These are phyloP conservation scores for Drosophila paranaensis DNA, from an alignment of 2,888 invertebrate species.

Conservation along the genomic window DNA sequence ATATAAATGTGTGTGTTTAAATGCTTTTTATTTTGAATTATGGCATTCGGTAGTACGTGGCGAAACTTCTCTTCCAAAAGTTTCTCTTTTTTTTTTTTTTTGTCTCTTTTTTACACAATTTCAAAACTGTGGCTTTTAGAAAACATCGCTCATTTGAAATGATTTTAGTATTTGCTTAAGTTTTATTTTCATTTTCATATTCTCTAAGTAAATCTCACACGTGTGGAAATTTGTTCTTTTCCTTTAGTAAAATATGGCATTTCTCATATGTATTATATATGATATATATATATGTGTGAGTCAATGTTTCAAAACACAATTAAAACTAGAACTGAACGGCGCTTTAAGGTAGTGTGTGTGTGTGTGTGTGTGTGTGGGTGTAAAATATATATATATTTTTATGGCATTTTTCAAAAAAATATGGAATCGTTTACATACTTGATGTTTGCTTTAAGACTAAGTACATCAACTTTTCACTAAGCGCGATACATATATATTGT, in stretches of 20 bases:
- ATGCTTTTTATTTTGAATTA: conserved; percentile 80
- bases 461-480: conserved; percentile 50
- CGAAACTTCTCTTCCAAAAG: conserved; percentile 3
- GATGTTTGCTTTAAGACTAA: conserved; percentile 7
- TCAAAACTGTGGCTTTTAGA: conserved; percentile 78
- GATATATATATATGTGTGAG: conserved; percentile 49
- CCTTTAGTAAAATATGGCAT: conserved; percentile 72
- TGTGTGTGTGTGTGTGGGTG: conserved; percentile 5
- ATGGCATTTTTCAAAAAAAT: conserved; percentile 51
- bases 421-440: conserved; percentile 29
- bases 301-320: conserved; percentile 70
- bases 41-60: conserved; percentile 76
- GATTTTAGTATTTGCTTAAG: conserved; percentile 75
- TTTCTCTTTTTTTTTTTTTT: conserved; percentile 17
- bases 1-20: conserved; percentile 56
- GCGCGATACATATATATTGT: conserved; percentile 15
- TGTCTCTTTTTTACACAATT: conserved; percentile 68
- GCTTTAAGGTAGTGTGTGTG: conserved; percentile 52
- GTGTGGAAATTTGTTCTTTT: conserved; percentile 56
- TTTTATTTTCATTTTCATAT: conserved; percentile 57
- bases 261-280: conserved; percentile 66
- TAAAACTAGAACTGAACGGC: conserved; percentile 65
- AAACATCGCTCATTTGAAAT: conserved; percentile 77
- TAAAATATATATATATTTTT: conserved; percentile 8
- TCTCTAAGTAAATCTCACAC: conserved; percentile 74